These are phyloP conservation scores for Chlorops oryzae DNA, from an alignment of 1,140 invertebrate genomes.

Conservation along the genomic window DNA sequence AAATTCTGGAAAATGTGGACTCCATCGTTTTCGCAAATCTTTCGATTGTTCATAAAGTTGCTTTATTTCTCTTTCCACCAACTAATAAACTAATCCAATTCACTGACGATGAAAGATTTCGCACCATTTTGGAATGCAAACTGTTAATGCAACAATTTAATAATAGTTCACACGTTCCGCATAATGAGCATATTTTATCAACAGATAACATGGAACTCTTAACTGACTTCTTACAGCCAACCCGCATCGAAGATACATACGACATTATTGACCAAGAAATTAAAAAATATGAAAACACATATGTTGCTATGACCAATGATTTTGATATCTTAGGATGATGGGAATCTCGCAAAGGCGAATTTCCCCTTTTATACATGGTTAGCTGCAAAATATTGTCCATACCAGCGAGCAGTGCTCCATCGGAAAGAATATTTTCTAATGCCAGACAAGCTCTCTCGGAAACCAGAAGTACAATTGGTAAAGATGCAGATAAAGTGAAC, in stretches of 20 bases:
- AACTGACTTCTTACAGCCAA: neutral
- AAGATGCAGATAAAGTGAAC: neutral
- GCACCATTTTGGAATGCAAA: neutral
- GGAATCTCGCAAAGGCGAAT: neutral
- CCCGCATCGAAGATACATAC: neutral
- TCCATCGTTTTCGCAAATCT: neutral
- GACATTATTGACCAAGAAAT: neutral
- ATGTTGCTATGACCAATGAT: neutral
- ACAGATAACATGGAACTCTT: neutral
- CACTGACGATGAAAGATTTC: neutral
- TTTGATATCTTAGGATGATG: constrained; percentile 4
- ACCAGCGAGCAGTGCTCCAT: neutral
- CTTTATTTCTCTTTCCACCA: constrained; percentile 2
- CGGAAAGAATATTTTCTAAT: neutral
- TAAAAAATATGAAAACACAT: neutral
- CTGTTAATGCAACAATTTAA: neutral
- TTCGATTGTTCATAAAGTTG: neutral
- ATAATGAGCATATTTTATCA: neutral
- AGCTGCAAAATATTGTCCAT: constrained; percentile 1
- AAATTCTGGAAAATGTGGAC: neutral
- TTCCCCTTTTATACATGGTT: neutral
- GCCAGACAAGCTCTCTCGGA: neutral
- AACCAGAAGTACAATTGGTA: neutral
- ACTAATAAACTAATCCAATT: neutral
- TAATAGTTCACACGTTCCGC: neutral